These are phyloP conservation scores for Sarcophaga subvicina DNA, from an alignment of 2,888 invertebrate genomes.

Conservation along the genomic window DNA sequence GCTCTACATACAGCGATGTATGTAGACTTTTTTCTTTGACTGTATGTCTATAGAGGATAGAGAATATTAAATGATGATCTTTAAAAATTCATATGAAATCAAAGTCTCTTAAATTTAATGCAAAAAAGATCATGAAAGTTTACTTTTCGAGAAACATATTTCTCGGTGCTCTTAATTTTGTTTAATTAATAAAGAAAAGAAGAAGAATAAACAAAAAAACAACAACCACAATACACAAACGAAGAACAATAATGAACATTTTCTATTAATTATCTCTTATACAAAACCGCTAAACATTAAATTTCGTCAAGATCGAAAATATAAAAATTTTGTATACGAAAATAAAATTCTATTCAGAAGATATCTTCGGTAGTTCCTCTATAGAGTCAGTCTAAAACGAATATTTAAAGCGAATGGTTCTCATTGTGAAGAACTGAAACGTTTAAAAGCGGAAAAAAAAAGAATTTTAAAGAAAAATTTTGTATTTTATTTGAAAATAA, in stretches of 20 bases:
- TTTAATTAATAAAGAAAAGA: slow-evolving; percentile 31
- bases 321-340: slow-evolving; percentile 39
- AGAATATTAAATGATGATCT: too few relatives aligned
- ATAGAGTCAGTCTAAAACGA: slow-evolving; percentile 59
- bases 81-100: too few relatives aligned
- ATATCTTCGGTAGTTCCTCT: neutral
- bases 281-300: slow-evolving; percentile 1
- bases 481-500: neutral
- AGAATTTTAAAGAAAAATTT: slow-evolving; percentile 46
- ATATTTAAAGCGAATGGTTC: slow-evolving; percentile 52
- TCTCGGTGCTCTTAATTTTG: slow-evolving; percentile 14
- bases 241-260: neutral
- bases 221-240: neutral
- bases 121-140: neutral
- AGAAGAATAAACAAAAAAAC: neutral
- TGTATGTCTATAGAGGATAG: too few relatives aligned
- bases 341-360: slow-evolving; percentile 35
- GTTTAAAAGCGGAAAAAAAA: slow-evolving; percentile 24
- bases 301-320: slow-evolving; percentile 24
- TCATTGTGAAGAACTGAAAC: neutral
- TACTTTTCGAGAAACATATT: neutral
- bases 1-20: too few relatives aligned
- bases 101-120: neutral
- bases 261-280: slow-evolving; percentile 51
- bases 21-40: too few relatives aligned